Evolutionary conservation across 1,140 invertebrate species (phyloP).

Genomic region (Spodoptera frugiperda): DNA sequence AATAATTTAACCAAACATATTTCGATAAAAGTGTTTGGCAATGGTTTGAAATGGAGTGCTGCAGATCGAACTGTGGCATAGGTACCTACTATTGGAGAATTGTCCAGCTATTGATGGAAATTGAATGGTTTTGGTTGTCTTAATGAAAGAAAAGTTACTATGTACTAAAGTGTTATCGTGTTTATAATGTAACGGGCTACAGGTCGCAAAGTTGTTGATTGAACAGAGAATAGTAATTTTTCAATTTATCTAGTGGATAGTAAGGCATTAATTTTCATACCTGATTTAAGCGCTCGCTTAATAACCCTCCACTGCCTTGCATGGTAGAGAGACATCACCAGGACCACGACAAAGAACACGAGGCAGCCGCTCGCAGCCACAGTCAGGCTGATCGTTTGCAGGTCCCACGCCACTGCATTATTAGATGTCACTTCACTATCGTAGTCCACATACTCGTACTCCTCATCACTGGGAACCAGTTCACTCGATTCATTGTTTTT

Average conservation of each 20-base stretch:
- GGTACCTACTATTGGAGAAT: too few species aligned
- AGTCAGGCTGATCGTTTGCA: conserved; percentile 86
- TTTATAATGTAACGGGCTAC: too few species aligned
- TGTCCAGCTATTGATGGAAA: too few species aligned
- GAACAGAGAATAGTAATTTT: background rate
- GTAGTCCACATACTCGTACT: conserved; percentile 76
- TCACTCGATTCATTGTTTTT: conserved; percentile 71
- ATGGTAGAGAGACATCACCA: conserved; percentile 86
- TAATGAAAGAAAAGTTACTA: too few species aligned
- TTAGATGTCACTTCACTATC: conserved; percentile 73
- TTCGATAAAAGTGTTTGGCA: too few species aligned
- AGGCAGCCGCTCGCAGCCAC: conserved; percentile 87
- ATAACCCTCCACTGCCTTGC: conserved; percentile 87
- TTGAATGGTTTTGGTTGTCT: too few species aligned
- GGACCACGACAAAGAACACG: conserved; percentile 88
- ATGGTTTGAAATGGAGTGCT: too few species aligned
- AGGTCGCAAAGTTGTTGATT: too few species aligned
- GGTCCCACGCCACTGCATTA: conserved; percentile 82
- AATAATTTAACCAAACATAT: too few species aligned
- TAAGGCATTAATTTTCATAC: conserved; percentile 61
- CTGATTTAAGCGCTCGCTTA: conserved; percentile 87
- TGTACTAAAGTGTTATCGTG: too few species aligned
- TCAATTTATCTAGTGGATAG: background rate
- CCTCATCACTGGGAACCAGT: conserved; percentile 68
- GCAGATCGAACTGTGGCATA: too few species aligned